Conservation (phyloP, 2,113 vertebrate species). For the Turnix velox region DNA sequence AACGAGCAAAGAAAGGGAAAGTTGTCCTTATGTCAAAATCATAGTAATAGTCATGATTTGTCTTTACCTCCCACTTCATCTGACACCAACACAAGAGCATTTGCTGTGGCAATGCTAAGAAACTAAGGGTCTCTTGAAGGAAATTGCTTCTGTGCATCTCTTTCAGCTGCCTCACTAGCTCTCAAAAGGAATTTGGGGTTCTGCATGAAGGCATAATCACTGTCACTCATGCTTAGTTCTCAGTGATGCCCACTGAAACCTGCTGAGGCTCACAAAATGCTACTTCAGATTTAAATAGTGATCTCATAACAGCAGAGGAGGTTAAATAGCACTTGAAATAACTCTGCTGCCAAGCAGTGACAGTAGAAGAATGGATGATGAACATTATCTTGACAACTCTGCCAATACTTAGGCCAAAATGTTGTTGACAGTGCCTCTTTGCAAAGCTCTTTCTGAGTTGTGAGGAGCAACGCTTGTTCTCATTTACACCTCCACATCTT, state of each 20-base stretch:
- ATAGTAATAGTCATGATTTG: not conserved
- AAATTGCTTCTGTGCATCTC: not conserved
- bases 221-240: not conserved
- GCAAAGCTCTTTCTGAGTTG: not conserved
- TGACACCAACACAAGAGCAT: fast-evolving
- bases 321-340: not conserved
- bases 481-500: not conserved
- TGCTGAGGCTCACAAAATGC: fast-evolving
- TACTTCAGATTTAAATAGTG: not conserved
- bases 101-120: not conserved
- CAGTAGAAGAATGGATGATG: not conserved
- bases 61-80: not conserved
- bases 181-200: not conserved
- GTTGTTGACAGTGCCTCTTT: not conserved
- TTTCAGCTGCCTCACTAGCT: not conserved
- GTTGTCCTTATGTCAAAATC: not conserved
- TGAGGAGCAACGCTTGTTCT: not conserved
- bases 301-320: not conserved
- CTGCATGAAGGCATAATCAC: fast-evolving
- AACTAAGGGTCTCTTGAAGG: not conserved
- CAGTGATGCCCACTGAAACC: not conserved
- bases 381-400: slow-evolving; percentile 21
- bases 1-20: not conserved
- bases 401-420: not conserved
- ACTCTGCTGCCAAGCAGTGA: not conserved